phyloP scores from a whole-genome alignment of 2,888 invertebrate species.

The Nemotelus pantherinus region DNA sequence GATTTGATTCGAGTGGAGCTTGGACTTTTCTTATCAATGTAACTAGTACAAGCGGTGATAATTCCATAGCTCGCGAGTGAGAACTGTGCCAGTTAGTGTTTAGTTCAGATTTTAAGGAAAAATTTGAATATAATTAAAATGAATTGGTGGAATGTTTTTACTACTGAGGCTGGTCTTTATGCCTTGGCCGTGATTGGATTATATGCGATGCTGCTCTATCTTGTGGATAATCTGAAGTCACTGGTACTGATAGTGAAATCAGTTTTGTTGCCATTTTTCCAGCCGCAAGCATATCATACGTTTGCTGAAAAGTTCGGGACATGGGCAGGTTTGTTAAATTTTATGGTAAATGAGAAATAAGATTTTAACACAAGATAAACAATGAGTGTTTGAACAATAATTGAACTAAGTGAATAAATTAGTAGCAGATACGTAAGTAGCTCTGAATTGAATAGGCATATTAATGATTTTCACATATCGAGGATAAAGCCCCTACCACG shows the following conservation, averaged over 20 bases:
- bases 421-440: too few relatives aligned
- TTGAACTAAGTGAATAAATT: too few relatives aligned
- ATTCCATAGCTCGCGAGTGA: background rate
- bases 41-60: background rate
- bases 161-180: constrained; percentile 13
- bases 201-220: constrained; percentile 65
- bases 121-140: constrained; percentile 6
- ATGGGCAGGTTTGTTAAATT: constrained; percentile 81
- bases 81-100: background rate
- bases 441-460: too few relatives aligned
- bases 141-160: constrained; percentile 26
- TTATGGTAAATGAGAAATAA: too few relatives aligned
- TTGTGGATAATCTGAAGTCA: constrained; percentile 72
- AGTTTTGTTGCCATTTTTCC: constrained; percentile 73
- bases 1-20: too few relatives aligned
- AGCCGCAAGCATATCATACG: constrained; percentile 70
- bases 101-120: background rate
- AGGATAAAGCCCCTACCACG: too few relatives aligned
- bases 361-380: too few relatives aligned
- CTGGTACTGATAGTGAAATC: constrained; percentile 70
- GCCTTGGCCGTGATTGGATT: constrained; percentile 68
- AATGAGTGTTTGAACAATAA: too few relatives aligned
- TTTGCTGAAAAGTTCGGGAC: constrained; percentile 77
- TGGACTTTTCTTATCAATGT: constrained; percentile 7
- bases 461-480: too few relatives aligned